These are phyloP conservation scores for Aplysina aerophoba DNA, from an alignment of 37 sponge, comb jelly and placozoan species.

Conservation along the genomic window DNA sequence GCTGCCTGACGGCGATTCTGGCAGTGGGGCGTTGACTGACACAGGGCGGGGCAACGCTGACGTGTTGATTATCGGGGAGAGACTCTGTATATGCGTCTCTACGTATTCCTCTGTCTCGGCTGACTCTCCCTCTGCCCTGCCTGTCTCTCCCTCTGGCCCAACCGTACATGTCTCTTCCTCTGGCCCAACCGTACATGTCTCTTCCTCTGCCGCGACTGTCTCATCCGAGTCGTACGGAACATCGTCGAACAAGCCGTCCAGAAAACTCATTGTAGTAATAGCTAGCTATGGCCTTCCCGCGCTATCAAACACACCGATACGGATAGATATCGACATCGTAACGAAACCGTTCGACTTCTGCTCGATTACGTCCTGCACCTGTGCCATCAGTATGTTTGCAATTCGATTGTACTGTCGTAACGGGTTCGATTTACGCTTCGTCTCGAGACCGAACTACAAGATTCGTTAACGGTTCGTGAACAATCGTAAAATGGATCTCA, in stretches of 20 bases:
- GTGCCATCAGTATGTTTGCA: background rate
- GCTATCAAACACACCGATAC: conserved; percentile 2
- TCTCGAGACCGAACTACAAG: background rate
- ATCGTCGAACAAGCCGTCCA: conserved; percentile 1
- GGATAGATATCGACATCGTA: too few relatives aligned
- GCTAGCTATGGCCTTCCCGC: background rate
- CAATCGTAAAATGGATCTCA: background rate
- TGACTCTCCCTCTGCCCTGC: too few relatives aligned
- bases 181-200: too few relatives aligned
- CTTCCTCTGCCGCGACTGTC: too few relatives aligned
- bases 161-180: too few relatives aligned
- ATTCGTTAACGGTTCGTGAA: background rate
- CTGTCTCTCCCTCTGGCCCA: too few relatives aligned
- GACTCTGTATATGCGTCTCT: too few relatives aligned
- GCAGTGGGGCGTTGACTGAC: background rate
- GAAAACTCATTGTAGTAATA: background rate
- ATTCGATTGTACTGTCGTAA: background rate
- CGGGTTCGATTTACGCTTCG: background rate
- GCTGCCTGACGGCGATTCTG: conserved; percentile 5
- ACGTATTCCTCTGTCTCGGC: too few relatives aligned
- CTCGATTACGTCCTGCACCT: background rate
- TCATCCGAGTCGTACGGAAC: background rate
- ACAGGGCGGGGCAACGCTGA: background rate
- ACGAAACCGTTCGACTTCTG: conserved; percentile 3
- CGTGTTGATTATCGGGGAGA: too few relatives aligned